These are phyloP conservation scores for Ammodytes dubius DNA, from an alignment of 2,113 vertebrate species.

Conservation along the genomic window DNA sequence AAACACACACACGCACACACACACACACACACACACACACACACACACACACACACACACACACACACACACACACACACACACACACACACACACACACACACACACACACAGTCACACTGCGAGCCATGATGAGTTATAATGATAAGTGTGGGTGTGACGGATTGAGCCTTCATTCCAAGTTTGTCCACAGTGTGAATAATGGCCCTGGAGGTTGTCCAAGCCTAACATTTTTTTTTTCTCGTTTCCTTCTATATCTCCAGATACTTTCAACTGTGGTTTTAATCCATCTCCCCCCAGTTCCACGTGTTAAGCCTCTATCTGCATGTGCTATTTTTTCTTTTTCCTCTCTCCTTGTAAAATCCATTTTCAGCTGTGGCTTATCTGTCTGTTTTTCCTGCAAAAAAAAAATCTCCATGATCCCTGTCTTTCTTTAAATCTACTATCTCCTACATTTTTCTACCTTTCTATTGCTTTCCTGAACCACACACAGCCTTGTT, in stretches of 20 bases:
- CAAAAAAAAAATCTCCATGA: too few species aligned
- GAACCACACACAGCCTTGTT: not conserved
- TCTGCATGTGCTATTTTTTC: not conserved
- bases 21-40: conserved; percentile 13
- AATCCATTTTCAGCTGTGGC: not conserved
- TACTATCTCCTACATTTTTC: not conserved
- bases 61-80: not conserved
- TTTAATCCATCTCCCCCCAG: not conserved
- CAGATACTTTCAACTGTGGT: not conserved
- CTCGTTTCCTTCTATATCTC: not conserved
- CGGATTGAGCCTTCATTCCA: conserved; percentile 39
- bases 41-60: conserved; percentile 21
- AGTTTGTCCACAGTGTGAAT: conserved; percentile 46
- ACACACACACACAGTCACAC: conserved; percentile 9
- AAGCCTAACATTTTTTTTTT: not conserved
- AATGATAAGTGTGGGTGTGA: conserved; percentile 51
- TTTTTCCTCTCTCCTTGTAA: not conserved
- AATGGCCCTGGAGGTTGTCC: conserved; percentile 44
- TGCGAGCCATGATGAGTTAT: conserved; percentile 32
- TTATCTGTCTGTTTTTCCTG: not conserved
- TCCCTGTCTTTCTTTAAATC: not conserved
- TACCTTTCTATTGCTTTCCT: not conserved
- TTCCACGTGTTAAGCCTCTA: not conserved
- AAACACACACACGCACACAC: conserved; percentile 18
- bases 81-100: conserved; percentile 9